phyloP scores from a whole-genome alignment of 2,797 vertebrate genomes.

The Bovichtus variegatus region DNA sequence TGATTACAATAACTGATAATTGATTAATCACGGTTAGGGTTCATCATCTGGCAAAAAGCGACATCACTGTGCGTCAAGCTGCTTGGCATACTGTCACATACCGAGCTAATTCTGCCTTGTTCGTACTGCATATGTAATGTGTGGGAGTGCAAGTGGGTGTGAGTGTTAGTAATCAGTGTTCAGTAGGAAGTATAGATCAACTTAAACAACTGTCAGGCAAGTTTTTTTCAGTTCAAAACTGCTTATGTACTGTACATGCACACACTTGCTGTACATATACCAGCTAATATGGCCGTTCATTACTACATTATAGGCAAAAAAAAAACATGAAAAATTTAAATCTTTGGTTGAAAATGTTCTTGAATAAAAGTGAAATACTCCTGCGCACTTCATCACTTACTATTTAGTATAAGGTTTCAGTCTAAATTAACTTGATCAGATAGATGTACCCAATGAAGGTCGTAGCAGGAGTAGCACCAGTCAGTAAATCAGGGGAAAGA shows the following conservation, averaged over 20 bases:
- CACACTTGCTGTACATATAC: too few relatives aligned
- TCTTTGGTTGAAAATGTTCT: not conserved
- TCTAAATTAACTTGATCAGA: not conserved
- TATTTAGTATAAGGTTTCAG: not conserved
- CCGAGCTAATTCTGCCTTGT: not conserved
- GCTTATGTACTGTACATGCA: not conserved
- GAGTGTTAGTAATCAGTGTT: not conserved
- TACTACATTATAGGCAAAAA: not conserved
- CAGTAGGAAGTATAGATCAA: not conserved
- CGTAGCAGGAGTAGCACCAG: not conserved
- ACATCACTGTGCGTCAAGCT: not conserved
- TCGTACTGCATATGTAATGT: not conserved
- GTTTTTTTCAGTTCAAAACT: not conserved
- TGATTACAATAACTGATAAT: slow-evolving; percentile 1
- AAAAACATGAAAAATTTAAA: too few relatives aligned
- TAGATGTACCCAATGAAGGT: not conserved
- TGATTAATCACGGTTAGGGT: not conserved
- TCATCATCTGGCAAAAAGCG: not conserved
- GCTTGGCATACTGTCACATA: not conserved
- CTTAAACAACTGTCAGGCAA: not conserved
- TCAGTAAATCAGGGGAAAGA: not conserved
- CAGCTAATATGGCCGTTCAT: too few relatives aligned
- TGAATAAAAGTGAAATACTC: not conserved
- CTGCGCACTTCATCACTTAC: not conserved
- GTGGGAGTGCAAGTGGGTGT: not conserved